Conservation (phyloP, 2,888 invertebrate genomes). For the Andricus curvator region DNA sequence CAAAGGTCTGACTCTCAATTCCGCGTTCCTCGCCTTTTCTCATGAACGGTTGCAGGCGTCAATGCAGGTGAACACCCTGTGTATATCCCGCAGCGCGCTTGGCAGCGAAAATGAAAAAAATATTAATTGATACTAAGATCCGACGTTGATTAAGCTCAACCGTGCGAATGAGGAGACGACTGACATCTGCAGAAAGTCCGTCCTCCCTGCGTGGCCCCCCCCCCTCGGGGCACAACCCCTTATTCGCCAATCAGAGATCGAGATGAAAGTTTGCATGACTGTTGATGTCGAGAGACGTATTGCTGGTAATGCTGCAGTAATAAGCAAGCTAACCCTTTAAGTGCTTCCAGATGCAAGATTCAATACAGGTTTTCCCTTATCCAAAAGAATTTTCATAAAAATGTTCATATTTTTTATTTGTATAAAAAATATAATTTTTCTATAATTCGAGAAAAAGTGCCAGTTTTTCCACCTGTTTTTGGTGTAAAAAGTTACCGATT, state of each 20-base stretch:
- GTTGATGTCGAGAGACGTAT: too few species aligned
- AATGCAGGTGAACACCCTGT: conserved; percentile 8
- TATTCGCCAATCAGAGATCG: too few species aligned
- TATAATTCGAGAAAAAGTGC: too few species aligned
- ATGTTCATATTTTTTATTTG: too few species aligned
- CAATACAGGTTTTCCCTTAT: background rate
- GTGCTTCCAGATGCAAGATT: background rate
- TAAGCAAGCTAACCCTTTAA: background rate
- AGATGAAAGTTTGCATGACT: too few species aligned
- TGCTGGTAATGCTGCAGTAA: too few species aligned
- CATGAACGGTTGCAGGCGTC: conserved; percentile 2
- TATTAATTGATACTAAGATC: conserved; percentile 31
- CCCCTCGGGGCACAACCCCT: too few species aligned
- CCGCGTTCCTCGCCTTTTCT: conserved; percentile 18
- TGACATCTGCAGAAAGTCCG: conserved; percentile 16
- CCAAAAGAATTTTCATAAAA: too few species aligned
- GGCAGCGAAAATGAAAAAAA: conserved; percentile 10
- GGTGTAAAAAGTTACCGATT: too few species aligned
- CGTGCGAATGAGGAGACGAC: conserved; percentile 14
- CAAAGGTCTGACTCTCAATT: conserved; percentile 25
- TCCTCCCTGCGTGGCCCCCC: background rate
- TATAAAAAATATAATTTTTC: too few species aligned
- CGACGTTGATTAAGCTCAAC: conserved; percentile 9
- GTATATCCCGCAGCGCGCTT: conserved; percentile 8
- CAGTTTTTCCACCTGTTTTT: too few species aligned